Percentiles rank a stretch among this genome's conserved stretches.
Conservation (phyloP, 2,797 vertebrate genomes). For the Sternarchorhynchus goeldii region DNA sequence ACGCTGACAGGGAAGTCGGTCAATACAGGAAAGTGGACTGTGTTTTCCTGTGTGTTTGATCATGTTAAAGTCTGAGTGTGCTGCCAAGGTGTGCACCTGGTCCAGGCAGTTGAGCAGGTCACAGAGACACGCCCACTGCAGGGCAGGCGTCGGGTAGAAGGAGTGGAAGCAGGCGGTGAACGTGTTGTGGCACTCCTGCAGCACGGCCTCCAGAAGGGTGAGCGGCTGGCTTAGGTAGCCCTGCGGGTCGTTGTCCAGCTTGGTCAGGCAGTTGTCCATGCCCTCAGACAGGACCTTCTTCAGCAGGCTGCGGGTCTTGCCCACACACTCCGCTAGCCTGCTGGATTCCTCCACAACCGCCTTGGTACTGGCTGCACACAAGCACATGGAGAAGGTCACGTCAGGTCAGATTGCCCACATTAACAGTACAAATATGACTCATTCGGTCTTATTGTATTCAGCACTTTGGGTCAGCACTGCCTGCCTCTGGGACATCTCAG, state of each 20-base stretch:
- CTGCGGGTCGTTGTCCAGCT: slow-evolving; percentile 96
- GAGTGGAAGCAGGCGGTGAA: slow-evolving; percentile 99
- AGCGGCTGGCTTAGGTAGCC: slow-evolving; percentile 95
- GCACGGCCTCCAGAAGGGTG: slow-evolving; percentile 92
- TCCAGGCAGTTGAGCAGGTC: slow-evolving; percentile 97
- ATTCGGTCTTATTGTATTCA: too few species aligned
- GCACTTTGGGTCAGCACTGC: too few species aligned
- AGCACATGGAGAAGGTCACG: neutral
- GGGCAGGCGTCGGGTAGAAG: slow-evolving; percentile 94
- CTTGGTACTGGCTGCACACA: slow-evolving; percentile 85
- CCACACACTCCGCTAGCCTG: slow-evolving; percentile 96
- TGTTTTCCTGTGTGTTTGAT: too few species aligned
- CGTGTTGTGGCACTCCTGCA: slow-evolving; percentile 98
- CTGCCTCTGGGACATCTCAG: too few species aligned
- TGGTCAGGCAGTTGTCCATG: slow-evolving; percentile 95
- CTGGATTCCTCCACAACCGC: slow-evolving; percentile 97
- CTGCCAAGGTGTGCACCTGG: slow-evolving; percentile 74
- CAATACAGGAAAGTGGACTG: too few species aligned
- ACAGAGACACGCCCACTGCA: slow-evolving; percentile 98
- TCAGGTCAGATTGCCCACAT: neutral
- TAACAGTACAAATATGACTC: slow-evolving; percentile 26
- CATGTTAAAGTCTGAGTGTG: neutral
- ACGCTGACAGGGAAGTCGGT: too few species aligned
- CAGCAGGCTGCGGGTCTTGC: slow-evolving; percentile 95
- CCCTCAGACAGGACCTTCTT: slow-evolving; percentile 98